Conservation (phyloP, 2,888 invertebrate species). For the Phragmatobia fuliginosa region DNA sequence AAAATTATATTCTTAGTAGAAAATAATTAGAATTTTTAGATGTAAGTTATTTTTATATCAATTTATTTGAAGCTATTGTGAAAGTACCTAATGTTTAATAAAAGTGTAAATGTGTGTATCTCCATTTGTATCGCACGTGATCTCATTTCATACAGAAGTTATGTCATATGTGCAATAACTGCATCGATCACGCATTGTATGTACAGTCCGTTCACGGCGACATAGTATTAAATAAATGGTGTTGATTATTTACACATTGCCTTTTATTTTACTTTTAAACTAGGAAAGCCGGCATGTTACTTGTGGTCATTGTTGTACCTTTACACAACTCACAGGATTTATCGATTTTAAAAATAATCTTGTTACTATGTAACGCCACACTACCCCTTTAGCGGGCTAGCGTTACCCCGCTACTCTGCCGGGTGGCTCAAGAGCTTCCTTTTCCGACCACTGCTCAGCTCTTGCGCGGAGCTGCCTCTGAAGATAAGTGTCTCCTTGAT, state of each 20-base stretch:
- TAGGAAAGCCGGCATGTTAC: no score
- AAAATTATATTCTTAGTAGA: constrained; percentile 64
- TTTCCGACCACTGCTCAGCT: no score
- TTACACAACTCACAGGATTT: no score
- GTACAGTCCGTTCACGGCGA: constrained; percentile 69
- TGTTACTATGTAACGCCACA: no score
- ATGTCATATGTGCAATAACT: constrained; percentile 75
- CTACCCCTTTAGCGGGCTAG: no score
- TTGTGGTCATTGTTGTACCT: no score
- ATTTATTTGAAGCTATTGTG: constrained; percentile 79
- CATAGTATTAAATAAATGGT: constrained; percentile 81
- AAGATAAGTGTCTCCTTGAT: no score
- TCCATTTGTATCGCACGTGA: constrained; percentile 69
- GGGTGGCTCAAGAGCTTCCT: no score
- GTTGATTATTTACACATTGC: constrained; percentile 69
- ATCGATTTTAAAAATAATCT: no score
- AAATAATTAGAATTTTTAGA: constrained; percentile 64
- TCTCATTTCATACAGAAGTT: constrained; percentile 68
- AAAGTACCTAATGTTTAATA: constrained; percentile 64
- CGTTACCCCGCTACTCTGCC: no score
- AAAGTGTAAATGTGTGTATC: constrained; percentile 70
- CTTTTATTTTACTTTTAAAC: no score
- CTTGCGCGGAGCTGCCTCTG: no score
- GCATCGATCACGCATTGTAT: constrained; percentile 70
- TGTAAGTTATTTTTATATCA: constrained; percentile 83